A percentile compares a stretch with the other conserved stretches of the same genome.
These are phyloP conservation scores for Clupea harengus DNA, from an alignment of 2,113 vertebrate species.

Conservation along the genomic window DNA sequence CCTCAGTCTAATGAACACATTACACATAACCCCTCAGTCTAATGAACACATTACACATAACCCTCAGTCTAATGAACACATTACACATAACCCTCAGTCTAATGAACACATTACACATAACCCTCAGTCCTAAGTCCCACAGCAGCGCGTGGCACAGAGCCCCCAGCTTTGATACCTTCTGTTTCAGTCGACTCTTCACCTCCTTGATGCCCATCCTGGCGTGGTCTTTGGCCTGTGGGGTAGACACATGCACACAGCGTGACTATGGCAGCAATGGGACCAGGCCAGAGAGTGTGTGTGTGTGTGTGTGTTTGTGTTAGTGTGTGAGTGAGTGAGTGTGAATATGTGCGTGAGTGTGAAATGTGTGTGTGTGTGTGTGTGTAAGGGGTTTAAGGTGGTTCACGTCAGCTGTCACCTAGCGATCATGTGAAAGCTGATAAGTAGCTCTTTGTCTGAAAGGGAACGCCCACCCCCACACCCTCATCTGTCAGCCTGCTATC, in stretches of 20 bases:
- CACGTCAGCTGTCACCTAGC: conserved; percentile 1
- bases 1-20: neutral
- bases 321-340: too few species aligned
- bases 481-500: neutral
- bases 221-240: conserved; percentile 93
- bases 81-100: neutral
- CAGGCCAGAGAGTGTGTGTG: neutral
- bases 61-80: neutral
- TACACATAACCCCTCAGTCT: too few species aligned
- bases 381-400: neutral
- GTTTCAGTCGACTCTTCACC: conserved; percentile 77
- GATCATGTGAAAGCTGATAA: conserved; percentile 13
- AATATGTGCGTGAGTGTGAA: neutral
- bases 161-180: conserved; percentile 68
- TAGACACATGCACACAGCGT: neutral
- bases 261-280: neutral
- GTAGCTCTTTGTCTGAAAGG: neutral
- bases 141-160: too few species aligned
- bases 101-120: too few species aligned
- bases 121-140: too few species aligned
- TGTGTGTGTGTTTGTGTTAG: neutral
- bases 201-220: conserved; percentile 98
- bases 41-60: neutral
- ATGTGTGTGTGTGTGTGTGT: neutral
- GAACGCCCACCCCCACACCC: neutral